These are phyloP conservation scores for Peromyscus melanophrys DNA, from an alignment of 2,797 vertebrate genomes.

Conservation along the genomic window DNA sequence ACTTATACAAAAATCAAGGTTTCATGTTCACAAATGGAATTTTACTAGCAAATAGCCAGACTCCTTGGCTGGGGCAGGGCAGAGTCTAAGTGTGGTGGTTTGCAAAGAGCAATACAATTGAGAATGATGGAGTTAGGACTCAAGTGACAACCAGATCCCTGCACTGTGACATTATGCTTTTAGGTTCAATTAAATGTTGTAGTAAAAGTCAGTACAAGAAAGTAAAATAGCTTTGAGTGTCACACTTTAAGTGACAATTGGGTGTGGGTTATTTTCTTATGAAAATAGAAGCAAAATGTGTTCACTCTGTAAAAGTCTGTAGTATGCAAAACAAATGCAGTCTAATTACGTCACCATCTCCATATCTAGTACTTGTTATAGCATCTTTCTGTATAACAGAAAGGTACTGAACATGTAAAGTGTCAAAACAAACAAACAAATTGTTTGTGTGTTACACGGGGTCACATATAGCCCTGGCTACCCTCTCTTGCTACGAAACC, in stretches of 20 bases:
- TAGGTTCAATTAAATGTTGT: background rate
- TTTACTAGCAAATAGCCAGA: background rate
- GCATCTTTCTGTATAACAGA: background rate
- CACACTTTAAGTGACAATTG: background rate
- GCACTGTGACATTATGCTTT: background rate
- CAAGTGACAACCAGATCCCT: background rate
- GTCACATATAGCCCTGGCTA: background rate
- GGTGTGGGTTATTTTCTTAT: slow-evolving; percentile 32
- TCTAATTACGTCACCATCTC: background rate
- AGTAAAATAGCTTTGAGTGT: background rate
- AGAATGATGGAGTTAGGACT: background rate
- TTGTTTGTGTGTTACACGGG: background rate
- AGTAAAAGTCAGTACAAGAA: background rate
- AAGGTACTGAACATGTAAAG: background rate
- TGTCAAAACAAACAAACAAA: background rate
- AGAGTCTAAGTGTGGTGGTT: background rate
- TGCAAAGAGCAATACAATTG: background rate
- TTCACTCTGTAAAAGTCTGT: background rate
- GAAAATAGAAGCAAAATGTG: background rate
- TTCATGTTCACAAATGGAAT: background rate
- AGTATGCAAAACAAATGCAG: background rate
- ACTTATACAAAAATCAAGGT: slow-evolving; percentile 31
- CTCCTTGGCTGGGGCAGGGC: background rate
- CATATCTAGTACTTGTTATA: background rate
- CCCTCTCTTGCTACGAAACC: background rate